Evolutionary conservation across 2,797 vertebrate genomes (phyloP), one percentile per base, ranked within the genome.

Genomic region (Saguinus oedipus): DNA sequence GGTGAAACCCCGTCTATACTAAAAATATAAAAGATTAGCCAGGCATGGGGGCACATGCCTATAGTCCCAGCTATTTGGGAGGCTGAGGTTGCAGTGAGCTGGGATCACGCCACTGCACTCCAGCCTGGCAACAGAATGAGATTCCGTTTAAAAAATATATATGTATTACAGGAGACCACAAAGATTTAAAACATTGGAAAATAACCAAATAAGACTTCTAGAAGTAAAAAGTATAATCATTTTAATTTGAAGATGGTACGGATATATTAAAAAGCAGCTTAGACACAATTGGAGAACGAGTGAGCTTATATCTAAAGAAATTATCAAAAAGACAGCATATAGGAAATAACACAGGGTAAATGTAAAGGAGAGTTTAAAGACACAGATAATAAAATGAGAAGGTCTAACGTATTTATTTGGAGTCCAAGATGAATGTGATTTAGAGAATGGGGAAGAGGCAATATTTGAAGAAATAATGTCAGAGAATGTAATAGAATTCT

Each of bases 231-330:
- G 1, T 44, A 24, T 84, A 88, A 88, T 61, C 36, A 86, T 55
- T 81, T 93, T 75, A 81, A 93, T 72, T 90, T 61, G 39, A 75
- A 93, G 90, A 86, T 33, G 68, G 20, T 90, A 74, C 33, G 36
- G 75, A 74, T 39, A 61, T 19, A 44, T 81, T 81, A 64, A 81
- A 90, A 81, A 75, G 44, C 64, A 82, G 33, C 36, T 64, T 36
- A 95, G 42, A 44, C 4, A 39, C n/a, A 61, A 30, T 4, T 85
- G 86, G 72, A 70, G 44, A 90, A 61, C 2, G 0, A 89, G 13
- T 44, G 17, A 59, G 80, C 14, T 61, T 84, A 79, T 55, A 72
- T 83, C 59, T 44, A 30, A 94, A 92, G 44, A 24, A 95, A 92
- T 48, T 88, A 64, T 81, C n/a, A 76, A 83, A 33, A 93, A 7